Conservation (phyloP, 2,888 invertebrate species). For the Cephonodes hylas region DNA sequence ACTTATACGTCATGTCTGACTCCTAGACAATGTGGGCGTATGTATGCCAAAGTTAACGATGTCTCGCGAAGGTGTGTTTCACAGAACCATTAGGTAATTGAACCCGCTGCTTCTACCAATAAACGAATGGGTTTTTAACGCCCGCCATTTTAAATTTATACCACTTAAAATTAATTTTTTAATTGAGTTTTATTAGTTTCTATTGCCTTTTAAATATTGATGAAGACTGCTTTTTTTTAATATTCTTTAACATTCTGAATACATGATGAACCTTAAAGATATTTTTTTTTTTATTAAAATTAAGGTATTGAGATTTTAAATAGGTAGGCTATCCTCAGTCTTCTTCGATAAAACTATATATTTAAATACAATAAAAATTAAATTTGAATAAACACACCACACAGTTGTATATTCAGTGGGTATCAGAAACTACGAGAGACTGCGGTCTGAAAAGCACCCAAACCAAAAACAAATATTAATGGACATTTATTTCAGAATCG, state of each 20-base stretch:
- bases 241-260: no score
- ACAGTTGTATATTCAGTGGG: no score
- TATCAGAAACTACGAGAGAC: no score
- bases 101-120: slow-evolving; percentile 28
- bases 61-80: slow-evolving; percentile 40
- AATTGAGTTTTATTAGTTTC: background rate
- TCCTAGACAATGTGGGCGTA: slow-evolving; percentile 24
- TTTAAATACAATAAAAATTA: no score
- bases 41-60: slow-evolving; percentile 22
- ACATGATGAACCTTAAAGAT: background rate
- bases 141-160: background rate
- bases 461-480: no score
- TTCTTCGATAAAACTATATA: no score
- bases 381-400: background rate
- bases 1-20: background rate
- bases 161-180: background rate
- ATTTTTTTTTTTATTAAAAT: no score
- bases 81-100: slow-evolving; percentile 49
- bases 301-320: no score
- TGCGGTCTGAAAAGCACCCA: no score
- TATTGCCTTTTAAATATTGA: background rate
- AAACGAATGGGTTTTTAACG: slow-evolving; percentile 26
- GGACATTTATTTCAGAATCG: no score
- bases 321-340: no score
- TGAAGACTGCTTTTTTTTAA: background rate